phyloP scores from a whole-genome alignment of 2,888 invertebrate species.

The Incurvaria masculella region DNA sequence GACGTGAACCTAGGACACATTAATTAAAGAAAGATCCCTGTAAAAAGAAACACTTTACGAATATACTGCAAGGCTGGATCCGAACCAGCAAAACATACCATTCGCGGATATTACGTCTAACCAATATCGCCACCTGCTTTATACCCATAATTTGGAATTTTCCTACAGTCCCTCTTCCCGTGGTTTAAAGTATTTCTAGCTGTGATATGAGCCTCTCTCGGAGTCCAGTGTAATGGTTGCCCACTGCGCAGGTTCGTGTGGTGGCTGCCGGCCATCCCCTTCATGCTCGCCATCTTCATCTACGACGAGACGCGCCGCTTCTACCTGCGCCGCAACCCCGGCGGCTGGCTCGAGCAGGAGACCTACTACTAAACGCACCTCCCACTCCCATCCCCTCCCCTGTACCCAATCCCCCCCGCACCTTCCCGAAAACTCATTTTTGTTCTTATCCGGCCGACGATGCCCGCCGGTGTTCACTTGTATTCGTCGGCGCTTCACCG shows the following conservation, averaged over 20 bases:
- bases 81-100: no score
- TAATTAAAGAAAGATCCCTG: no score
- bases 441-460: constrained; percentile 27
- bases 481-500: constrained; percentile 49
- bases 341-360: constrained; percentile 98
- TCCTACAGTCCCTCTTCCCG: no score
- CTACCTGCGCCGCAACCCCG: constrained; percentile 96
- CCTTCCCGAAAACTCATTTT: constrained; percentile 44
- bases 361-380: constrained; percentile 86
- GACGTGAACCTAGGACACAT: no score
- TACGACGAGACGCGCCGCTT: constrained; percentile 98
- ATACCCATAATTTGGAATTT: no score
- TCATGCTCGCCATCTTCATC: constrained; percentile 97
- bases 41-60: no score
- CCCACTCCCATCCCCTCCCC: not conserved
- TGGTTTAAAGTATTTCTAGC: no score
- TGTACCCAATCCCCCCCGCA: constrained; percentile 26
- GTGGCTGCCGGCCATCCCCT: constrained; percentile 98
- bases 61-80: no score
- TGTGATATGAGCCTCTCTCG: no score
- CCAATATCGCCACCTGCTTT: no score
- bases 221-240: no score
- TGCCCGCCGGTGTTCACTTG: constrained; percentile 15
- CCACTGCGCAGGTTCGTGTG: constrained; percentile 95
- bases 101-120: no score